Percentiles rank a stretch among this genome's conserved stretches.
Conservation (phyloP, 2,888 invertebrate genomes). For the Pheosia gnoma region DNA sequence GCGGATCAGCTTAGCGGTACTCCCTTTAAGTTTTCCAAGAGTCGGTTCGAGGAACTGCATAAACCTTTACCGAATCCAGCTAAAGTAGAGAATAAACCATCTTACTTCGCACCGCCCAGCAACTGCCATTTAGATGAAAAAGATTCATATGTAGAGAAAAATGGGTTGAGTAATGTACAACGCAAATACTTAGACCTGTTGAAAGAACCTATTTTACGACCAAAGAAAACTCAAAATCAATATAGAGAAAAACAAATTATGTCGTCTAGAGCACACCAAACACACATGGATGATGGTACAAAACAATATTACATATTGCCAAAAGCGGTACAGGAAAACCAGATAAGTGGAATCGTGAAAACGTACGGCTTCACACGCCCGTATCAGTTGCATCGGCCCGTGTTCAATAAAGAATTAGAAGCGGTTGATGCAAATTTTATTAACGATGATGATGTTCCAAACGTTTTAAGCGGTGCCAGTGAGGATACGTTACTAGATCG, state of each 20-base stretch:
- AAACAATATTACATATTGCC: conserved; percentile 12
- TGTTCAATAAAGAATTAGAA: conserved; percentile 11
- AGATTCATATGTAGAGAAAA: not conserved
- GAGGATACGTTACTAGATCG: conserved; percentile 31
- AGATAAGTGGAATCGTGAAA: conserved; percentile 6
- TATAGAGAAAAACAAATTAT: conserved; percentile 6
- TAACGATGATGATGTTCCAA: conserved; percentile 13
- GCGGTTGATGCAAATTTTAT: conserved; percentile 13
- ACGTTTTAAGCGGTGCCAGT: conserved; percentile 18
- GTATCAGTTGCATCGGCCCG: conserved; percentile 7
- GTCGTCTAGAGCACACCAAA: not conserved
- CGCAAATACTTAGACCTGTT: conserved; percentile 44
- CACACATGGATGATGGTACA: conserved; percentile 14
- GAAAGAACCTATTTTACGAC: conserved; percentile 37
- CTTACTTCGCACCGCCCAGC: not conserved
- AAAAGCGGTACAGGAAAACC: conserved; percentile 7
- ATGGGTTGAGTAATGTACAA: conserved; percentile 8
- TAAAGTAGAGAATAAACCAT: not conserved
- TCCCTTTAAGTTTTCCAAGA: conserved; percentile 3
- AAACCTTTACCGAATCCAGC: not conserved
- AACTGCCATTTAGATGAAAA: not conserved
- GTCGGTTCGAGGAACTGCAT: not conserved
- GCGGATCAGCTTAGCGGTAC: not conserved
- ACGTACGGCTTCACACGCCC: conserved; percentile 21
- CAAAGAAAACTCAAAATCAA: conserved; percentile 6